Evolutionary conservation across 2,888 invertebrate genomes (phyloP).

Genomic region (Phlogophora meticulosa): DNA sequence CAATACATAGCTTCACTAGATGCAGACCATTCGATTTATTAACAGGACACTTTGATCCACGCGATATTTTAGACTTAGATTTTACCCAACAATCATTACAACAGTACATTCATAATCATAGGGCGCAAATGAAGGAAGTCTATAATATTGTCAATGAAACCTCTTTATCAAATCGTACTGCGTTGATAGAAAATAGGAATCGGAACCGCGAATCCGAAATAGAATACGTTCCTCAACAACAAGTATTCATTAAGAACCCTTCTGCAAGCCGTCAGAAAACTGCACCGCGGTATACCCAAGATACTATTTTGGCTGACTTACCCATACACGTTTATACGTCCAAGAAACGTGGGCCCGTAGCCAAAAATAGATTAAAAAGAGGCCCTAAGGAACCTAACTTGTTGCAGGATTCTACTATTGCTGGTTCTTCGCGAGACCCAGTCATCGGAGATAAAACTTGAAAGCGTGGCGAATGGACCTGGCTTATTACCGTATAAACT

Average conservation of each 20-base stretch:
- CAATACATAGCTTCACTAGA: constrained; percentile 3
- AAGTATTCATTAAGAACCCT: constrained; percentile 9
- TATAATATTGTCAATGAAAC: not conserved
- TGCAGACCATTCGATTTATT: constrained; percentile 2
- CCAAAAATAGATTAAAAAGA: not conserved
- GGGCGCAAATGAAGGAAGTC: not conserved
- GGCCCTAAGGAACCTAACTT: not conserved
- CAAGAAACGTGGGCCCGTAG: not conserved
- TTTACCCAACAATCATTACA: not conserved
- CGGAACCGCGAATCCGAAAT: not conserved
- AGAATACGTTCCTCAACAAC: constrained; percentile 9
- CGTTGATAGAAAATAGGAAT: not conserved
- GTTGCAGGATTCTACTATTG: not conserved
- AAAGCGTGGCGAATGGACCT: not conserved
- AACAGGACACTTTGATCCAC: not conserved
- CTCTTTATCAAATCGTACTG: not conserved
- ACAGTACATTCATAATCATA: not conserved
- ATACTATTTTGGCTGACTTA: not conserved
- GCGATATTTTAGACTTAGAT: not conserved
- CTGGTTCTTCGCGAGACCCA: not conserved
- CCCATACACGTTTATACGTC: constrained; percentile 8
- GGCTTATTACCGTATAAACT: not conserved
- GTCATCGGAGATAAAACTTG: not conserved
- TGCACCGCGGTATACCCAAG: constrained; percentile 1
- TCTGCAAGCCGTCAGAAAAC: constrained; percentile 3